phyloP scores from a whole-genome alignment of 1,140 invertebrate species.

The Daktulosphaira vitifoliae region DNA sequence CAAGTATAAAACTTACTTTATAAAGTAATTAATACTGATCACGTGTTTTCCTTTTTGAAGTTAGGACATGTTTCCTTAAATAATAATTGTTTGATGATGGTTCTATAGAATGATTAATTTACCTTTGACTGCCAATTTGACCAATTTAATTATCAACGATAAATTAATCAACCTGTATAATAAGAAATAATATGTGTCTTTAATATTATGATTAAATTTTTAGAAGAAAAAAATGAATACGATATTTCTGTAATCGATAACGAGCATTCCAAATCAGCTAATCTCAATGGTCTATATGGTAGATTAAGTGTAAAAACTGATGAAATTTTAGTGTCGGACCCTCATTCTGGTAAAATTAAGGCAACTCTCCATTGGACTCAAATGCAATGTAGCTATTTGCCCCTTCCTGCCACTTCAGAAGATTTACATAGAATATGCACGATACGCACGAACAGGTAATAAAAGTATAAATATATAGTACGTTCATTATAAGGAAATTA shows the following conservation, averaged over 20 bases:
- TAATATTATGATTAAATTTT: slow-evolving; percentile 20
- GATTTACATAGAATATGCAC: slow-evolving; percentile 50
- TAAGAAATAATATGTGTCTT: too few relatives aligned
- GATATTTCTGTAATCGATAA: slow-evolving; percentile 50
- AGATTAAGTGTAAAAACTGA: slow-evolving; percentile 45
- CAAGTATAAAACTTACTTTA: too few relatives aligned
- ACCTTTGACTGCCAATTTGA: too few relatives aligned
- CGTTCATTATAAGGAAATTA: too few relatives aligned
- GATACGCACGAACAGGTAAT: slow-evolving; percentile 48
- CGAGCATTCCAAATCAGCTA: slow-evolving; percentile 46
- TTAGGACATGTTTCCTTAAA: too few relatives aligned
- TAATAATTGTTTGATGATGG: too few relatives aligned
- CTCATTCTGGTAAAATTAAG: slow-evolving; percentile 45
- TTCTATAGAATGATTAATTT: too few relatives aligned
- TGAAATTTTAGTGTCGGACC: slow-evolving; percentile 47
- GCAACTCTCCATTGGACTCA: slow-evolving; percentile 48
- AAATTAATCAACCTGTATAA: too few relatives aligned
- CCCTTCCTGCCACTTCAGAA: slow-evolving; percentile 44
- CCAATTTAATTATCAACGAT: too few relatives aligned
- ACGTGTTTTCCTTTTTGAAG: too few relatives aligned
- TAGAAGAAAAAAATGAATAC: slow-evolving; percentile 44
- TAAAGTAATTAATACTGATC: too few relatives aligned
- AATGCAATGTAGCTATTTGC: slow-evolving; percentile 47
- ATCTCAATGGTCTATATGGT: slow-evolving; percentile 48
- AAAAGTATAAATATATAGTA: too few relatives aligned